Percentiles rank a stretch among this genome's conserved stretches.
phyloP scores from a whole-genome alignment of 1,140 invertebrate genomes.

The Cecropterus lyciades region DNA sequence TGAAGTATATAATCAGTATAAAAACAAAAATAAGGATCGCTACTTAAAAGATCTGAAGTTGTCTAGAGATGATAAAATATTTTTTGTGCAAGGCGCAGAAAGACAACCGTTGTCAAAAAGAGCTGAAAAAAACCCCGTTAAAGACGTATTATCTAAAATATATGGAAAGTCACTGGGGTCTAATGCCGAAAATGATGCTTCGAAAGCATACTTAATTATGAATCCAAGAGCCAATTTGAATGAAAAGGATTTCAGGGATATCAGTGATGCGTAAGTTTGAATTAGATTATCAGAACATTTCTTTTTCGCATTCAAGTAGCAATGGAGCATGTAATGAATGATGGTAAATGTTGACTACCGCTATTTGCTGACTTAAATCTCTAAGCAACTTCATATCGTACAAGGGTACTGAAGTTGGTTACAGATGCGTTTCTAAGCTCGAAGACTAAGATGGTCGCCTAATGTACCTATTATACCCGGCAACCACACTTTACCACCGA shows the following conservation, averaged over 20 bases:
- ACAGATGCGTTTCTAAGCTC: too few species aligned
- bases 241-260: conserved; percentile 43
- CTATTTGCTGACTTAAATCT: too few species aligned
- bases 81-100: not conserved
- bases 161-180: conserved; percentile 1
- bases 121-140: conserved; percentile 11
- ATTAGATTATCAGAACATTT: not conserved
- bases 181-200: conserved; percentile 45
- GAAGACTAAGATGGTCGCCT: too few species aligned
- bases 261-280: conserved; percentile 54
- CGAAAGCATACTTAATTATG: conserved; percentile 57
- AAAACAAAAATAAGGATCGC: conserved; percentile 7
- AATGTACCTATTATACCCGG: too few species aligned
- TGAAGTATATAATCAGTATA: conserved; percentile 16
- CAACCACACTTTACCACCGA: too few species aligned
- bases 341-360: too few species aligned
- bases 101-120: not conserved
- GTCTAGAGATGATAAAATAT: not conserved
- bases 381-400: too few species aligned
- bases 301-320: too few species aligned
- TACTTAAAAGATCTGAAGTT: not conserved
- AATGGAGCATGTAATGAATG: too few species aligned
- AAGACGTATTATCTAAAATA: conserved; percentile 15
- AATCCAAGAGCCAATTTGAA: conserved; percentile 50
- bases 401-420: too few species aligned